Percentiles rank a stretch among this genome's conserved stretches.
phyloP scores from a whole-genome alignment of 2,888 invertebrate species.

The Achlya flavicornis region DNA sequence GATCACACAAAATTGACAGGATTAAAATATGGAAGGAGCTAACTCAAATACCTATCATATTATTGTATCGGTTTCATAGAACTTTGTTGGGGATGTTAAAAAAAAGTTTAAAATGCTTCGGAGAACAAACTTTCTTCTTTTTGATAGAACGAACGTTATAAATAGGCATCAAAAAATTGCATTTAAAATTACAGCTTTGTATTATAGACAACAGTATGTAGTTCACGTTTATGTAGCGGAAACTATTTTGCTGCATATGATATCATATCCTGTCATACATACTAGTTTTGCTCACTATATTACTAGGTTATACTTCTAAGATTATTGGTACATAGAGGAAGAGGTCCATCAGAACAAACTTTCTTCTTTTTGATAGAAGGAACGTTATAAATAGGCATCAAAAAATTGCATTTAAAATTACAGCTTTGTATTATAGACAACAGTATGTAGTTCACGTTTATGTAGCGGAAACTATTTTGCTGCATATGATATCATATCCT shows the following conservation, averaged over 20 bases:
- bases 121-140: conserved; percentile 48
- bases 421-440: conserved; percentile 46
- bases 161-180: conserved; percentile 62
- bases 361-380: conserved; percentile 62
- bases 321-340: too few species aligned
- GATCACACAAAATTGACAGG: neutral
- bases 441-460: conserved; percentile 49
- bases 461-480: conserved; percentile 9
- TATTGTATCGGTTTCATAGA: conserved; percentile 26
- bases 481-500: too few species aligned
- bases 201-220: conserved; percentile 44
- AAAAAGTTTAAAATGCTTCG: conserved; percentile 48
- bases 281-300: too few species aligned
- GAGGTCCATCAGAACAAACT: too few species aligned
- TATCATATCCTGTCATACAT: too few species aligned
- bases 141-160: conserved; percentile 60
- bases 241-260: neutral
- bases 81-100: conserved; percentile 46
- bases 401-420: conserved; percentile 56
- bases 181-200: conserved; percentile 51
- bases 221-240: conserved; percentile 39
- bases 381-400: conserved; percentile 56
- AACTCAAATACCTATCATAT: conserved; percentile 13
- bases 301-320: too few species aligned
- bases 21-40: conserved; percentile 12